Evolutionary conservation across 2,113 vertebrate species (phyloP).

Genomic region (Smithornis capensis): DNA sequence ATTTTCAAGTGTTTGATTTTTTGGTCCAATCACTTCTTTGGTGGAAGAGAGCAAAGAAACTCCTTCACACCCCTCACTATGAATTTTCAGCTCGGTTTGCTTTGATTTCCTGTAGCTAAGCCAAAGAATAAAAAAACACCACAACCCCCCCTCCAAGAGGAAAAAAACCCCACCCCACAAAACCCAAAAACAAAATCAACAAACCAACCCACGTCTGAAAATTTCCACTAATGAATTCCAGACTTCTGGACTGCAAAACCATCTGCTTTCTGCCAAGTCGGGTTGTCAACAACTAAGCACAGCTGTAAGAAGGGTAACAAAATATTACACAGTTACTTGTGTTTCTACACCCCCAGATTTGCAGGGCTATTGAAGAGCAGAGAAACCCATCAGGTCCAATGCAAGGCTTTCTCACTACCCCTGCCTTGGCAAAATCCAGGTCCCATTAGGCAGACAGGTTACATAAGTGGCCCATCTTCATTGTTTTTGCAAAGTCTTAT

Average conservation of each 20-base stretch:
- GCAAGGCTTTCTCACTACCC: neutral
- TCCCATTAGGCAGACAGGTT: neutral
- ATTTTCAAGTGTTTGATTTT: neutral
- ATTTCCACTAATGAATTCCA: constrained; percentile 70
- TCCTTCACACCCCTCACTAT: constrained; percentile 1
- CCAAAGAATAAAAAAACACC: neutral
- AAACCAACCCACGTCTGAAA: constrained; percentile 35
- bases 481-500: neutral
- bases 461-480: neutral
- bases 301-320: constrained; percentile 51
- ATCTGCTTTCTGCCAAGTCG: constrained; percentile 43
- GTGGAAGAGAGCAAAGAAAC: constrained; percentile 40
- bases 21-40: neutral
- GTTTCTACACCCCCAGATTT: neutral
- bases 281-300: constrained; percentile 60
- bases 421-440: neutral
- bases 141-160: neutral
- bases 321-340: constrained; percentile 14
- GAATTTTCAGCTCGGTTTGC: constrained; percentile 60
- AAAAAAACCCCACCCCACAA: neutral
- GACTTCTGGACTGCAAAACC: constrained; percentile 39
- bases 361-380: neutral
- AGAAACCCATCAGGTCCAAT: neutral
- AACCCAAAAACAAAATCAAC: neutral
- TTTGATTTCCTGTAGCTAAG: constrained; percentile 49